A percentile compares a stretch with the other conserved stretches of the same genome.
Evolutionary conservation across 2,113 vertebrate species (phyloP).

Genomic region (Enhydra lutris): DNA sequence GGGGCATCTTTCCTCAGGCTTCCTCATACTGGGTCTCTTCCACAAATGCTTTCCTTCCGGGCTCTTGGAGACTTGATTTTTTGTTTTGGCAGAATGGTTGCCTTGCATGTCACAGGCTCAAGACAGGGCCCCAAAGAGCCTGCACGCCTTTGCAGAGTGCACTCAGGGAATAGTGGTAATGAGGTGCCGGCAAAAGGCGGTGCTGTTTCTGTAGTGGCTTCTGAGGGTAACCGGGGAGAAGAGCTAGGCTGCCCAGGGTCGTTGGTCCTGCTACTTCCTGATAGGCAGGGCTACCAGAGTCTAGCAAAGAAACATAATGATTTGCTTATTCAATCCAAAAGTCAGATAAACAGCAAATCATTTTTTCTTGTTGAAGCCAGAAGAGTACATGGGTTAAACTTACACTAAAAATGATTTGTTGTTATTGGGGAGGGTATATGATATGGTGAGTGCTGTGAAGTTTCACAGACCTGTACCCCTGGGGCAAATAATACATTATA

Average conservation of each 20-base stretch:
- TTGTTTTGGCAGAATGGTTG: background rate
- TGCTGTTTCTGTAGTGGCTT: background rate
- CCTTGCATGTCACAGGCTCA: background rate
- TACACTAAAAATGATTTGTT: background rate
- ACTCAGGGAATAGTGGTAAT: background rate
- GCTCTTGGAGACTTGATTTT: background rate
- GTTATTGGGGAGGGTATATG: background rate
- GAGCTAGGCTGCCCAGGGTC: background rate
- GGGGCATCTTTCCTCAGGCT: background rate
- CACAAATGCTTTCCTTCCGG: background rate
- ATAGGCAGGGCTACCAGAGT: background rate
- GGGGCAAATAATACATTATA: no score
- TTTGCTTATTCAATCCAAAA: background rate
- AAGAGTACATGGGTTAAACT: background rate
- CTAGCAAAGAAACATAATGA: background rate
- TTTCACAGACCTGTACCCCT: no score
- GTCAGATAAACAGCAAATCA: background rate
- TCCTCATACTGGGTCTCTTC: background rate
- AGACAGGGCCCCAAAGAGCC: background rate
- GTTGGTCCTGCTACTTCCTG: background rate
- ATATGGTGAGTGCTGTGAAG: no score
- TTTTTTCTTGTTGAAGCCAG: background rate
- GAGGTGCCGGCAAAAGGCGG: background rate
- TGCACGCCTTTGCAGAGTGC: background rate
- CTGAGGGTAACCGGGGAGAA: background rate